These are phyloP conservation scores for Chrysemys picta DNA, from an alignment of 2,113 vertebrate species.

Conservation along the genomic window DNA sequence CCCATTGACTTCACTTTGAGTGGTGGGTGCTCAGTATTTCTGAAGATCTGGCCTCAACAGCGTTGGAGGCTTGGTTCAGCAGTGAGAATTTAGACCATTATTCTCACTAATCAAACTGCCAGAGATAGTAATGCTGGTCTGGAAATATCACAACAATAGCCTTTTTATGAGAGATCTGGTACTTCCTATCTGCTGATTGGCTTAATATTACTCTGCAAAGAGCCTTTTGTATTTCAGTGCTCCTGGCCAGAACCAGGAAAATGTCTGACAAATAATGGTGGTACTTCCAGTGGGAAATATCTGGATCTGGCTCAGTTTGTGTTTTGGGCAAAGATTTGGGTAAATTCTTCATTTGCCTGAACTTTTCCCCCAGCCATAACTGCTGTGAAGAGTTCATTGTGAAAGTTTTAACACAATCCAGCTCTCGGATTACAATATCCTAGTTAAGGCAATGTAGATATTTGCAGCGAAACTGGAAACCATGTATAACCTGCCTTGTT, in stretches of 20 bases:
- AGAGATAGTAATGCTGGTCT: neutral
- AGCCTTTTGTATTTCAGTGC: neutral
- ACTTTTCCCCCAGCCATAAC: neutral
- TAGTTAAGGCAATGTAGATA: neutral
- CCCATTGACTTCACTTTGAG: rapidly evolving
- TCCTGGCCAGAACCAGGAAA: neutral
- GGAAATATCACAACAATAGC: neutral
- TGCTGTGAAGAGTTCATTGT: neutral
- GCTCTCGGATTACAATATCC: neutral
- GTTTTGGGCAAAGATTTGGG: neutral
- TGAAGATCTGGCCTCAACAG: neutral
- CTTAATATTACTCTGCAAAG: neutral
- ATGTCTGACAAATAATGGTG: neutral
- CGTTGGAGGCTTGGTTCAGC: rapidly evolving
- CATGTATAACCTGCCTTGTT: neutral
- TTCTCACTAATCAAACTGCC: neutral
- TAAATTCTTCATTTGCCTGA: neutral
- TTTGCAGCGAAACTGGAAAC: neutral
- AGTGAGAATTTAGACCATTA: neutral
- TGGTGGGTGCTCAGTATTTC: neutral
- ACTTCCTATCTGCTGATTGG: neutral
- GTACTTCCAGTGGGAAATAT: neutral
- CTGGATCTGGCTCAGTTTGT: neutral
- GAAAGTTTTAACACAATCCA: neutral
- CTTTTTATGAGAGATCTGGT: neutral